phyloP scores from a whole-genome alignment of 2,888 invertebrate species.

The Calliscelio sp. region DNA sequence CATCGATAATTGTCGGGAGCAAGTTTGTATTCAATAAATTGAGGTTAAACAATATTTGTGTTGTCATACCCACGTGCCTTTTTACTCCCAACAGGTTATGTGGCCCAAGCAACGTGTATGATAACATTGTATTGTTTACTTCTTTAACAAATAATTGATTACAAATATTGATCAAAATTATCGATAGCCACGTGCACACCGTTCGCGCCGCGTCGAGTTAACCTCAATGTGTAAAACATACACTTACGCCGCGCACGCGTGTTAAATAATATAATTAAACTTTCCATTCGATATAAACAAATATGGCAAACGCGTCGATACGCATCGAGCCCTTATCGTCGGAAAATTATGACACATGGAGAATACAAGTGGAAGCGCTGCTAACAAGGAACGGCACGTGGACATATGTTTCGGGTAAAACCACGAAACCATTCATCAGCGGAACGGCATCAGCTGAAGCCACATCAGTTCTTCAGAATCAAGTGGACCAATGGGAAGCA shows the following conservation, averaged over 20 bases:
- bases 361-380: neutral
- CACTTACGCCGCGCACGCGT: neutral
- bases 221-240: neutral
- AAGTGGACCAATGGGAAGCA: neutral
- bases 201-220: constrained; percentile 8
- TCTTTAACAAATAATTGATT: neutral
- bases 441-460: neutral
- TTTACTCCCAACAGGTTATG: constrained; percentile 4
- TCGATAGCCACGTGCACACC: neutral
- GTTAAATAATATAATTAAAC: neutral
- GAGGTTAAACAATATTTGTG: neutral
- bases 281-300: neutral
- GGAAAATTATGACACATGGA: neutral
- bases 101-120: constrained; percentile 8
- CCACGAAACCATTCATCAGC: neutral
- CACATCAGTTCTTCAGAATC: neutral
- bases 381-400: neutral
- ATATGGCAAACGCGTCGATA: constrained; percentile 1
- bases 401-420: neutral
- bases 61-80: neutral
- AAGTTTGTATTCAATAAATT: neutral
- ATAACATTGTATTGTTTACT: neutral
- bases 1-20: neutral
- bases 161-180: neutral
- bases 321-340: neutral